Conservation (phyloP, 1,140 invertebrate genomes). For the Drosophila tsacasi region DNA sequence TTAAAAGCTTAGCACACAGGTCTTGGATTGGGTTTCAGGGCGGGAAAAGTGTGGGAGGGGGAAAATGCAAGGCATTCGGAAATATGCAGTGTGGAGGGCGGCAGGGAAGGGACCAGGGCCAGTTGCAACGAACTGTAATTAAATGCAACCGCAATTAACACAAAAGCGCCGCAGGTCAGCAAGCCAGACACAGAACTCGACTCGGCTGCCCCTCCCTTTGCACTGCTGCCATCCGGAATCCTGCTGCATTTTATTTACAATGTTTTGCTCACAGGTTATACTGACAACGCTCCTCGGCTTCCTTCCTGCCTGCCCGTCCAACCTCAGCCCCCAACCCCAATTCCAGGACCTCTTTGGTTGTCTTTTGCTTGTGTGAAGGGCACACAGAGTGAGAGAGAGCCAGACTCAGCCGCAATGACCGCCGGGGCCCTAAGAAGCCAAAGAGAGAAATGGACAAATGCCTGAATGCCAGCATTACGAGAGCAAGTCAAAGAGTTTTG, state of each 20-base stretch:
- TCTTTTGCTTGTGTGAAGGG: conserved; percentile 30
- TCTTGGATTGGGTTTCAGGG: conserved; percentile 6
- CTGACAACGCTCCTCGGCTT: conserved; percentile 45
- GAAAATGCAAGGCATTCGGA: conserved; percentile 10
- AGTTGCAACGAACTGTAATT: conserved; percentile 79
- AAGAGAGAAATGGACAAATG: conserved; percentile 53
- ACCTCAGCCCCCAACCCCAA: conserved; percentile 4
- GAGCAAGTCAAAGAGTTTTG: conserved; percentile 9
- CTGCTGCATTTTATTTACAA: conserved; percentile 75
- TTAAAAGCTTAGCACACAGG: conserved; percentile 66
- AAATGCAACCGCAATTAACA: conserved; percentile 84
- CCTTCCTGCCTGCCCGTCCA: conserved; percentile 8
- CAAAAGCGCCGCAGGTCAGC: conserved; percentile 79
- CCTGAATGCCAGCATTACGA: conserved; percentile 27
- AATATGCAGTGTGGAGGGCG: conserved; percentile 5
- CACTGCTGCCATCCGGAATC: conserved; percentile 24
- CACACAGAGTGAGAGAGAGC: conserved; percentile 5
- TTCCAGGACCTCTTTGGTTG: conserved; percentile 22
- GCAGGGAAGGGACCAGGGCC: conserved; percentile 6
- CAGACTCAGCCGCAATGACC: conserved; percentile 52
- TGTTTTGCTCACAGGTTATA: conserved; percentile 68
- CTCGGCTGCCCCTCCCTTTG: conserved; percentile 3
- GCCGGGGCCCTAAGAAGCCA: conserved; percentile 56
- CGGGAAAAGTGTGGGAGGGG: conserved; percentile 8
- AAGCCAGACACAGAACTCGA: conserved; percentile 64